phyloP scores from a whole-genome alignment of 2,113 vertebrate species.

The Cebidichthys violaceus region DNA sequence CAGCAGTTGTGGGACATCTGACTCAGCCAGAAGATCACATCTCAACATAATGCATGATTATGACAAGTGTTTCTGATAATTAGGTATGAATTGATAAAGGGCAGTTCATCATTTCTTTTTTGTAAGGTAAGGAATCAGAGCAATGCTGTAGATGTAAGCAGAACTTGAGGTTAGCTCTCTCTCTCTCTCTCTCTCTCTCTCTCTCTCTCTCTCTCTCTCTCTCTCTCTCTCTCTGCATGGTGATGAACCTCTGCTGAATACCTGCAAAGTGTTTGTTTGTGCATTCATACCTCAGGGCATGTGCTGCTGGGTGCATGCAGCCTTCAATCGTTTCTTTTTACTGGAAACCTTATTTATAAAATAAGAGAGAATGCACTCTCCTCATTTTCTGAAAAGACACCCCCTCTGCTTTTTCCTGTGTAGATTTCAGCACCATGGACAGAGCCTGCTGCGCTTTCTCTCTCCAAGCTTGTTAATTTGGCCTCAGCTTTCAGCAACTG shows the following conservation, averaged over 20 bases:
- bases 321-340: background rate
- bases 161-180: background rate
- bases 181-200: too few species aligned
- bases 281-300: background rate
- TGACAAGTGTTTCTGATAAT: background rate
- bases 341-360: background rate
- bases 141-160: background rate
- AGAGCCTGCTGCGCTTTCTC: background rate
- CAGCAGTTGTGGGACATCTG: background rate
- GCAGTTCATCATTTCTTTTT: background rate
- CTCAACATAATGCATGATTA: background rate
- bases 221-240: too few species aligned
- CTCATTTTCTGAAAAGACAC: background rate
- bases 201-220: background rate
- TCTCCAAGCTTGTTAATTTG: background rate
- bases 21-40: background rate
- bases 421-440: conserved; percentile 58
- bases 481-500: background rate
- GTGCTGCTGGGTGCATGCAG: background rate
- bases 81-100: background rate
- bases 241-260: conserved; percentile 17
- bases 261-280: conserved; percentile 18
- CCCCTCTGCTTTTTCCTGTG: background rate
- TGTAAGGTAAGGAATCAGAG: background rate
- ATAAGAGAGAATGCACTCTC: background rate